These are phyloP conservation scores for Neocrepidodera transversa DNA, from an alignment of 2,888 invertebrate genomes.

Conservation along the genomic window DNA sequence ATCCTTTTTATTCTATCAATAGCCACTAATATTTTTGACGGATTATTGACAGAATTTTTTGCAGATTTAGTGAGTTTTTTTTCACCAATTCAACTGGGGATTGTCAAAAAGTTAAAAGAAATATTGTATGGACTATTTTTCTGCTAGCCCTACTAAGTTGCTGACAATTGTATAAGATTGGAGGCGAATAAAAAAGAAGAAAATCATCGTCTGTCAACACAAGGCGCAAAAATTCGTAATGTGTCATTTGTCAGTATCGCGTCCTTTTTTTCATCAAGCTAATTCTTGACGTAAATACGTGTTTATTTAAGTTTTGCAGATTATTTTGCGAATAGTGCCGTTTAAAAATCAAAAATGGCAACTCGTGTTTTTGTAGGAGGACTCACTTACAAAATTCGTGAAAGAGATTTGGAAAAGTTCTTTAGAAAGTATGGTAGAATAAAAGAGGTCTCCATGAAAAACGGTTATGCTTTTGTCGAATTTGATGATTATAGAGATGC, in stretches of 20 bases:
- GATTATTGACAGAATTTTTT: no score
- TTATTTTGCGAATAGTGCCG: slow-evolving; percentile 18
- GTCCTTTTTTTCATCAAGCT: slow-evolving; percentile 23
- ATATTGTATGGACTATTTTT: no score
- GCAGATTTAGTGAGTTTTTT: no score
- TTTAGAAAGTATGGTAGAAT: slow-evolving; percentile 95
- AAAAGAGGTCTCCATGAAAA: slow-evolving; percentile 93
- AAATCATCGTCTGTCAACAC: no score
- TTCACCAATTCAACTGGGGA: no score
- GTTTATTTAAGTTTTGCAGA: slow-evolving; percentile 20
- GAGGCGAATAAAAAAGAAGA: no score
- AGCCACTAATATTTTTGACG: no score
- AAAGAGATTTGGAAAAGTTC: slow-evolving; percentile 94
- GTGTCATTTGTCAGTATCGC: slow-evolving; percentile 22
- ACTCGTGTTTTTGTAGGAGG: slow-evolving; percentile 88
- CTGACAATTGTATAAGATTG: no score
- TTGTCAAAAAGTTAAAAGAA: no score
- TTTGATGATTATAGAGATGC: slow-evolving; percentile 98
- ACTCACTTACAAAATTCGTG: slow-evolving; percentile 84
- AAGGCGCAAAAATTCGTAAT: slow-evolving; percentile 5
- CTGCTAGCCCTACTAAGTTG: no score
- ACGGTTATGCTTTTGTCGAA: slow-evolving; percentile 98
- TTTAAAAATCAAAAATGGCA: slow-evolving; percentile 62
- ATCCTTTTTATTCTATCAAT: no score
- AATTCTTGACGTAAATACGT: slow-evolving; percentile 20